phyloP scores from a whole-genome alignment of 2,797 vertebrate species.

The Rhinichthys osculus region DNA sequence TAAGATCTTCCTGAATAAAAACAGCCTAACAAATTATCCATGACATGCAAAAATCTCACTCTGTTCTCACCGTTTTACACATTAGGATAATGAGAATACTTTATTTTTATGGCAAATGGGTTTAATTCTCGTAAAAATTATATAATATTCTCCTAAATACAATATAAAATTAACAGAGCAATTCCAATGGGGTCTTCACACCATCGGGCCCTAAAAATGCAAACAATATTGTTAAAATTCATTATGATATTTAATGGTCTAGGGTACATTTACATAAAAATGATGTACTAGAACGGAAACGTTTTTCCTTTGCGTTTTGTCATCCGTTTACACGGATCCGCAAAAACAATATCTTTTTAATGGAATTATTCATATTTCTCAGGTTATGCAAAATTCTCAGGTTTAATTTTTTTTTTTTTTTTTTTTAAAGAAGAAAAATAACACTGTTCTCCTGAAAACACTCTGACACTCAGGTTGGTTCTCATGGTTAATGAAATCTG shows the following conservation, averaged over 20 bases:
- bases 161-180: neutral
- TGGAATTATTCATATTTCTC: too few relatives aligned
- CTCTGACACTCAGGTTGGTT: neutral
- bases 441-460: neutral
- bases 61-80: neutral
- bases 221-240: neutral
- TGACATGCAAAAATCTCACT: neutral
- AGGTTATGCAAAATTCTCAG: neutral
- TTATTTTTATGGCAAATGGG: neutral
- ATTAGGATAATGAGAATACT: neutral
- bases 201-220: neutral
- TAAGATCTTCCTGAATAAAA: neutral
- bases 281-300: neutral
- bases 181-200: too few relatives aligned
- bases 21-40: neutral
- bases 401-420: neutral
- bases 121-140: neutral
- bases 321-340: neutral
- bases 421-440: neutral
- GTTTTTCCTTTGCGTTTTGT: too few relatives aligned
- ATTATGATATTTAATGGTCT: neutral
- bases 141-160: neutral
- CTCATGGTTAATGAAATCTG: slow-evolving; percentile 3
- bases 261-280: neutral
- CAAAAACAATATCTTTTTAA: neutral